phyloP scores from a whole-genome alignment of 2,888 invertebrate species.

The Caenorhabditis virilis region DNA sequence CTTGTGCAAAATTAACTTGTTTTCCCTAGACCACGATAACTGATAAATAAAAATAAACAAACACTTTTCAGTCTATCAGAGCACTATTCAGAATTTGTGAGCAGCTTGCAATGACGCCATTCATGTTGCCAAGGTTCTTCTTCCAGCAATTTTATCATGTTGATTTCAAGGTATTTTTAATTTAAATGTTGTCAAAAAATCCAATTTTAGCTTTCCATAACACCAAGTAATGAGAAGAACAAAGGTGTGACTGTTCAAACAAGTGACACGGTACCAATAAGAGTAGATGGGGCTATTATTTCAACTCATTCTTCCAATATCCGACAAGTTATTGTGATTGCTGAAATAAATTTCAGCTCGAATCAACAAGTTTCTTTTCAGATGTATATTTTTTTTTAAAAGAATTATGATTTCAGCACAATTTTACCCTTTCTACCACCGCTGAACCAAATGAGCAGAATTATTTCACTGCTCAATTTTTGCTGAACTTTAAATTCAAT shows the following conservation, averaged over 20 bases:
- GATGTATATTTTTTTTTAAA: not conserved
- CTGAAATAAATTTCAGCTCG: conserved; percentile 9
- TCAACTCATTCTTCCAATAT: conserved; percentile 27
- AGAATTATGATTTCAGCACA: conserved; percentile 11
- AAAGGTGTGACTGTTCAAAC: conserved; percentile 1
- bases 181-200: not conserved
- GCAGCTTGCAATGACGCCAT: conserved; percentile 28
- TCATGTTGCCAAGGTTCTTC: conserved; percentile 41
- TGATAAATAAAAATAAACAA: too few relatives aligned
- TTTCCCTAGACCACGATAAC: too few relatives aligned
- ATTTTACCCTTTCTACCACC: conserved; percentile 4
- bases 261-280: conserved; percentile 33
- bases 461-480: conserved; percentile 41
- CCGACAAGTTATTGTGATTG: conserved; percentile 24
- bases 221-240: conserved; percentile 31
- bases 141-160: conserved; percentile 40
- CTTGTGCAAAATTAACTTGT: too few relatives aligned
- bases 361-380: conserved; percentile 8
- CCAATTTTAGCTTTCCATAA: conserved; percentile 26
- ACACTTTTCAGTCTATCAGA: conserved; percentile 27
- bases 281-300: conserved; percentile 38
- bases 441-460: conserved; percentile 35
- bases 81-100: conserved; percentile 12
- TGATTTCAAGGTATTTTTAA: conserved; percentile 33
- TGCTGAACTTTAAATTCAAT: conserved; percentile 22